Percentiles rank a stretch among this genome's conserved stretches.
Evolutionary conservation across 2,797 vertebrate species (phyloP).

Genomic region (Acanthis flammea): DNA sequence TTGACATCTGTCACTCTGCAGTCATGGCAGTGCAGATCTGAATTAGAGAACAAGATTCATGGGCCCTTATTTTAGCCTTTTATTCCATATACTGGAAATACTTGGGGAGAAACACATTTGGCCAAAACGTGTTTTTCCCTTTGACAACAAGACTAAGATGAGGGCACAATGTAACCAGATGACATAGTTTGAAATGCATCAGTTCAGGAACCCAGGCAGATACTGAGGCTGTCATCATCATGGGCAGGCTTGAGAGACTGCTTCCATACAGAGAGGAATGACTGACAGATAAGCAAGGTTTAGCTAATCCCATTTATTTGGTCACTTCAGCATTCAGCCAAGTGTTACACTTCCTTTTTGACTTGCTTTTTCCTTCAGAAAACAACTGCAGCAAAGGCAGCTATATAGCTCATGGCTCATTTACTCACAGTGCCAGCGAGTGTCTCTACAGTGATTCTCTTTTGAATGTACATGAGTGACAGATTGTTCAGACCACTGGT

Average conservation of each 20-base stretch:
- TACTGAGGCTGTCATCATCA: neutral
- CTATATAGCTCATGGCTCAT: conserved; percentile 12
- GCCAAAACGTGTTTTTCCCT: neutral
- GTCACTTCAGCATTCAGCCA: neutral
- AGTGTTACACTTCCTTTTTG: neutral
- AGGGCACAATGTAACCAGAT: neutral
- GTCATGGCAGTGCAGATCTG: neutral
- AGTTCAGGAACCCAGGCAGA: neutral
- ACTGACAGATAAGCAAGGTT: conserved; percentile 12
- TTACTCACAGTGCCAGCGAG: neutral
- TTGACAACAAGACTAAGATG: neutral
- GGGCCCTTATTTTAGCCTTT: neutral
- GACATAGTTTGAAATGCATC: neutral
- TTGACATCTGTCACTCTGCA: conserved; percentile 42
- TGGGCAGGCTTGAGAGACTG: neutral
- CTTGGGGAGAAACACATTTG: neutral
- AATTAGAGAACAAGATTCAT: conserved; percentile 12
- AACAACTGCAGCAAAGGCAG: conserved; percentile 6
- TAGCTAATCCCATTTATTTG: conserved; percentile 22
- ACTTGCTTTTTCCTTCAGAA: neutral
- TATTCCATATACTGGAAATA: neutral
- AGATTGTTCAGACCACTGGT: conserved; percentile 34
- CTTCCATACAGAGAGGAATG: neutral
- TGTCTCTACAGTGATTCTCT: conserved; percentile 7
- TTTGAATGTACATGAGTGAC: conserved; percentile 24